A percentile compares a stretch with the other conserved stretches of the same genome.
Evolutionary conservation across 2,797 vertebrate species (phyloP).

Genomic region (Pseudochirops cupreus): DNA sequence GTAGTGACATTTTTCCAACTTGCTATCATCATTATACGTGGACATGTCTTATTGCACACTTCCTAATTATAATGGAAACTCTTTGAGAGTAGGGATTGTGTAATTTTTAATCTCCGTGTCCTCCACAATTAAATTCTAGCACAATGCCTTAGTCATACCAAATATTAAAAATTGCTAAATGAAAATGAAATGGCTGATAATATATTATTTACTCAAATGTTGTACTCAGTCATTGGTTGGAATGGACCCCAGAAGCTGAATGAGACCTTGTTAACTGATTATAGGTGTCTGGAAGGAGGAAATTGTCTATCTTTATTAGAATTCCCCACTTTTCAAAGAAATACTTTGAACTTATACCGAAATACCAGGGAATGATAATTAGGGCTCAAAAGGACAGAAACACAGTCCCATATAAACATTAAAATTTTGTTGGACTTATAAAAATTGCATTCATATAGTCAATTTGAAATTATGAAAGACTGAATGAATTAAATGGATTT

Average conservation of each 20-base stretch:
- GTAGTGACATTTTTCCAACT: background rate
- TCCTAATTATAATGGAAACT: too few species aligned
- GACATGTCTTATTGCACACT: too few species aligned
- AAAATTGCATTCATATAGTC: slow-evolving; percentile 22
- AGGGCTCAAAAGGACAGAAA: background rate
- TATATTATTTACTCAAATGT: background rate
- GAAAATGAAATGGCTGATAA: background rate
- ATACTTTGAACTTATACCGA: background rate
- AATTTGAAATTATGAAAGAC: slow-evolving; percentile 44
- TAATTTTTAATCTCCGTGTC: background rate
- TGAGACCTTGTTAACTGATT: background rate
- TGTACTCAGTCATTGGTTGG: background rate
- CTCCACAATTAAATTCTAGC: too few species aligned
- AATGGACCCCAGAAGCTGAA: slow-evolving; percentile 9
- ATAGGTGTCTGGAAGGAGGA: slow-evolving; percentile 2
- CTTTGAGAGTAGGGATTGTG: too few species aligned
- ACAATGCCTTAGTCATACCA: background rate
- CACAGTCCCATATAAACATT: background rate
- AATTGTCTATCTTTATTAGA: background rate
- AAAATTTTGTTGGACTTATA: slow-evolving; percentile 35
- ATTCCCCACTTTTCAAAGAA: background rate
- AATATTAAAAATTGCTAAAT: background rate
- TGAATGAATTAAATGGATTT: too few species aligned
- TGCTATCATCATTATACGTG: too few species aligned
- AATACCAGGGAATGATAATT: slow-evolving; percentile 5